These are phyloP conservation scores for Phodopus roborovskii DNA, from an alignment of 2,113 vertebrate species.

Conservation along the genomic window DNA sequence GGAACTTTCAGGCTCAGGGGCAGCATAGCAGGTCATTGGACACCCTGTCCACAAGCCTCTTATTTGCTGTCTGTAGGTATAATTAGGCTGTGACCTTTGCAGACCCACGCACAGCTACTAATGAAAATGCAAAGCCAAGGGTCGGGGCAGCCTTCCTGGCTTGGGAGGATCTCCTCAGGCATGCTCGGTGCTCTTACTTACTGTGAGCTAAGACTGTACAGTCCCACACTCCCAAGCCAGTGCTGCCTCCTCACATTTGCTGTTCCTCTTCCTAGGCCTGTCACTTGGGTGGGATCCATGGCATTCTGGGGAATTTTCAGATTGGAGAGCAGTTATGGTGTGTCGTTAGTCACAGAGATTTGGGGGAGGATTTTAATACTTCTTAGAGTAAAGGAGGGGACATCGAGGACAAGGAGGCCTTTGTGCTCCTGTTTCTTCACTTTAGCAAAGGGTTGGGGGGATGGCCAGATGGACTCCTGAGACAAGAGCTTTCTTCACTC, in stretches of 20 bases:
- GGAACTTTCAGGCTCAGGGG: neutral
- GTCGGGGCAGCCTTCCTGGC: neutral
- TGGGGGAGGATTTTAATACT: neutral
- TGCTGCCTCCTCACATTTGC: neutral
- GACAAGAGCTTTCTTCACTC: slow-evolving; percentile 20
- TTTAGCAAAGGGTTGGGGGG: neutral
- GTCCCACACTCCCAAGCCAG: neutral
- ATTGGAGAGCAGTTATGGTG: neutral
- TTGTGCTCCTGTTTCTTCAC: neutral
- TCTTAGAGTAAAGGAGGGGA: neutral
- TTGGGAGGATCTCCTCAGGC: slow-evolving; percentile 45
- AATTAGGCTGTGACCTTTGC: slow-evolving; percentile 66
- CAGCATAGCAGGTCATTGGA: neutral
- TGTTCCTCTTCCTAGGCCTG: neutral
- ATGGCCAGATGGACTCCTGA: neutral
- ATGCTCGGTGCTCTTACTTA: neutral
- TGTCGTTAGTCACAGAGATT: neutral
- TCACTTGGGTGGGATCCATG: neutral
- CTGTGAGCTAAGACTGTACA: neutral
- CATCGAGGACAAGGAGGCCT: neutral
- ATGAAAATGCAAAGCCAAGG: slow-evolving; percentile 45
- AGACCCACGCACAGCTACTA: slow-evolving; percentile 31
- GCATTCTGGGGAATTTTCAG: slow-evolving; percentile 21
- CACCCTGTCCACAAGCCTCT: slow-evolving; percentile 31
- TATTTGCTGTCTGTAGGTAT: slow-evolving; percentile 57